Evolutionary conservation across 2,113 vertebrate genomes (phyloP).

Genomic region (Nibea coibor): DNA sequence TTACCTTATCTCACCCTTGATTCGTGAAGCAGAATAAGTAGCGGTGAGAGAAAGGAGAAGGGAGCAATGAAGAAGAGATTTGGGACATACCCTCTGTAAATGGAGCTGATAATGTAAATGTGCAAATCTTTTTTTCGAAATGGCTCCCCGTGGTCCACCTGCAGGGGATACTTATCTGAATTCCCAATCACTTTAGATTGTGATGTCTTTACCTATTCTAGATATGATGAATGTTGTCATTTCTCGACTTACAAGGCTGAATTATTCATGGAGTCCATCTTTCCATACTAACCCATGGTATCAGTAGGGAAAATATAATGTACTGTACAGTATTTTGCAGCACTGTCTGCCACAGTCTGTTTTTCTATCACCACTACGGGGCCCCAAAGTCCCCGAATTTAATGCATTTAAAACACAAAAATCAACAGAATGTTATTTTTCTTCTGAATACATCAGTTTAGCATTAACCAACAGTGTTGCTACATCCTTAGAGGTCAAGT

Average conservation of each 20-base stretch:
- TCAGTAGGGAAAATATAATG: background rate
- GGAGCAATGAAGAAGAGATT: slow-evolving; percentile 18
- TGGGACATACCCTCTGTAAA: slow-evolving; percentile 37
- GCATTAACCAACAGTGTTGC: background rate
- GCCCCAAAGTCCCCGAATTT: background rate
- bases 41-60: slow-evolving; percentile 6
- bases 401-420: background rate
- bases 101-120: slow-evolving; percentile 30
- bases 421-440: background rate
- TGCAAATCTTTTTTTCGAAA: slow-evolving; percentile 27
- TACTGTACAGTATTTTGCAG: too few relatives aligned
- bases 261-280: slow-evolving; percentile 17
- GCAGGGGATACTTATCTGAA: slow-evolving; percentile 27
- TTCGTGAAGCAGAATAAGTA: slow-evolving; percentile 20
- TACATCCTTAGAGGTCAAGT: background rate
- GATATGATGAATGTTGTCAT: background rate
- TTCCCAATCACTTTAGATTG: slow-evolving; percentile 30
- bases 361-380: background rate
- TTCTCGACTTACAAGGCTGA: background rate
- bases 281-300: slow-evolving; percentile 9
- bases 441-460: background rate
- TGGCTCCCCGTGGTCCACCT: slow-evolving; percentile 28
- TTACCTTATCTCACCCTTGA: background rate
- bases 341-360: background rate
- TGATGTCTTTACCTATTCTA: slow-evolving; percentile 4